Base-by-base conservation (phyloP, 2,113 vertebrate genomes). In the Pterophyllum scalare region DNA sequence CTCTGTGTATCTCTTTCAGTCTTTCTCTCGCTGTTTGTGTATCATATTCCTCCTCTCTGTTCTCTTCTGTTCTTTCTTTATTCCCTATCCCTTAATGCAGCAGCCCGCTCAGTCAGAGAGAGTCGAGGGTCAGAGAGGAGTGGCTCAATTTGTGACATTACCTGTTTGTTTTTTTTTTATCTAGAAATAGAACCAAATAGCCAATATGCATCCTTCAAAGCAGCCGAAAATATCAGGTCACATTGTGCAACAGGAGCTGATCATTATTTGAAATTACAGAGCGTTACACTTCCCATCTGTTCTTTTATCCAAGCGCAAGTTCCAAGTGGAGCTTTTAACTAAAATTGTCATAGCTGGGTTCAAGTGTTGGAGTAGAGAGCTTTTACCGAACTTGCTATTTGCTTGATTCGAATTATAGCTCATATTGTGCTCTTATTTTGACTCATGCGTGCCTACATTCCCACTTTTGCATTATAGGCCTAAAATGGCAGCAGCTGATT, bases 181-280 rank as follows among this genome's bases (percentile, higher is more conserved):
- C 62, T 24, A 13, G 54, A 46, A 89, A 87, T 86, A 79, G 62
- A 61, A 59, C 24, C 79, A 87, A 89, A 89, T 77, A 75, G 70
- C 26, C 78, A 52, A 75, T 81, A 76, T 85, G 62, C 5, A 72
- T 10, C 56, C 67, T 85, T 79, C 59, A 43, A 75, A 85, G 81
- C 57, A 61, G 72, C 85, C 67, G 31, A 67, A 85, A 87, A 85
- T 84, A 84, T 77, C 76, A 75, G 83, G 79, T 82, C 74, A 61
- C n/a, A 77, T 43, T 61, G 54, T 84, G 46, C 67, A 57, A 75
- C 28, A 28, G 60, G 62, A 75, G 33, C 15, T 54, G 35, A 80
- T 90, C 79, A 90, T 93, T 90, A 88, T 85, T 88, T 89, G 40
- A 91, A 91, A 93, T 91, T 83, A 77, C 74, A 7, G 38, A 78